These are phyloP conservation scores for Gonocerus acuteangulatus DNA, from an alignment of 2,888 invertebrate genomes.

Conservation along the genomic window DNA sequence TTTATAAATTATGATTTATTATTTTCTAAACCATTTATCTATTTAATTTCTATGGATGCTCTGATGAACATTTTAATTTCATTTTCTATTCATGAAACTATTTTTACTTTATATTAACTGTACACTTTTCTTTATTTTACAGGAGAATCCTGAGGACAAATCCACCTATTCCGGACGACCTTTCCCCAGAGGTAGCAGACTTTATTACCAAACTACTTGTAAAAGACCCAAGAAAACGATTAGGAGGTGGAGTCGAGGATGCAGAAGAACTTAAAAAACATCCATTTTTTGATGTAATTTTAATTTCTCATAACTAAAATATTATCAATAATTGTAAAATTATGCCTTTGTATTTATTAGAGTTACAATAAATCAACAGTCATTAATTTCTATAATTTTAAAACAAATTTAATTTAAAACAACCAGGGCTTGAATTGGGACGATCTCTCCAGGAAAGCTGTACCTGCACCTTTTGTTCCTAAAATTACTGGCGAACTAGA, in stretches of 20 bases:
- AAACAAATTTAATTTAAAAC: no score
- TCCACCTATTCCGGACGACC: constrained; percentile 79
- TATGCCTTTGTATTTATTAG: neutral
- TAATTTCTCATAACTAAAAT: neutral
- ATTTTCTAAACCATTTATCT: no score
- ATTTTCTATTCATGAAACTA: no score
- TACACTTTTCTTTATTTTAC: constrained; percentile 29
- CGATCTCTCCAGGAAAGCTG: constrained; percentile 64
- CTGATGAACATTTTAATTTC: no score
- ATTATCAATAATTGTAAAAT: neutral
- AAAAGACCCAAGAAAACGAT: constrained; percentile 79
- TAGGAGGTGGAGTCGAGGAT: constrained; percentile 78
- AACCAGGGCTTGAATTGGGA: constrained; percentile 67
- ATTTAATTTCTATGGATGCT: no score
- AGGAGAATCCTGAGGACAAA: constrained; percentile 78
- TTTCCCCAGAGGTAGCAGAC: constrained; percentile 66
- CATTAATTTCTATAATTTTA: no score
- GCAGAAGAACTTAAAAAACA: constrained; percentile 86
- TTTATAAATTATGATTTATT: no score
- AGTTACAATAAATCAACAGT: neutral
- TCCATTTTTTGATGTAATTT: constrained; percentile 68
- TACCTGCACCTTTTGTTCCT: constrained; percentile 87
- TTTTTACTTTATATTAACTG: no score
- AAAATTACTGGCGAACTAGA: constrained; percentile 74
- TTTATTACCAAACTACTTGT: constrained; percentile 75